A percentile compares a stretch with the other conserved stretches of the same genome.
These are phyloP conservation scores for Cervus canadensis DNA, from an alignment of 2,113 vertebrate genomes.

Conservation along the genomic window DNA sequence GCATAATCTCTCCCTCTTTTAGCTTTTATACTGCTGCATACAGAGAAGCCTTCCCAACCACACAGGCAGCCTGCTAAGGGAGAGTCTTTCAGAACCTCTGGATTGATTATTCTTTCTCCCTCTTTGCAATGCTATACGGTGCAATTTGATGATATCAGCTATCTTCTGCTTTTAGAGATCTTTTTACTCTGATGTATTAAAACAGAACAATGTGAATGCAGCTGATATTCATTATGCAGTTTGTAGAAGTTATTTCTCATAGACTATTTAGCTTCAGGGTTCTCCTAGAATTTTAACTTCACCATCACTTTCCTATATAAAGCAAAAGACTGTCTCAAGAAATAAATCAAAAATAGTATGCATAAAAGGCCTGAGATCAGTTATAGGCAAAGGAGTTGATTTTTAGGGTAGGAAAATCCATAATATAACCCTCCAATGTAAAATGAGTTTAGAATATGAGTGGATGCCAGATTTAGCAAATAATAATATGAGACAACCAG, in stretches of 20 bases:
- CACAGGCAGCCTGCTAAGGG: neutral
- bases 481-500: neutral
- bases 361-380: slow-evolving; percentile 18
- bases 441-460: neutral
- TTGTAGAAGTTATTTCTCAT: slow-evolving; percentile 58
- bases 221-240: slow-evolving; percentile 51
- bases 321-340: slow-evolving; percentile 50
- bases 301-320: slow-evolving; percentile 32
- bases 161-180: slow-evolving; percentile 70
- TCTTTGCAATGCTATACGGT: slow-evolving; percentile 47
- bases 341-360: slow-evolving; percentile 45
- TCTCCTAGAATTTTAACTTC: slow-evolving; percentile 65
- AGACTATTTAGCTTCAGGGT: slow-evolving; percentile 47
- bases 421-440: neutral
- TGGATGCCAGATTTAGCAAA: neutral
- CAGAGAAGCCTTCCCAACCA: slow-evolving; percentile 43
- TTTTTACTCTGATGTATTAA: slow-evolving; percentile 72
- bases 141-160: slow-evolving; percentile 66
- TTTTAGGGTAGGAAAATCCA: slow-evolving; percentile 35
- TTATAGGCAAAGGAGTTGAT: slow-evolving; percentile 30
- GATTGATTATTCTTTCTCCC: slow-evolving; percentile 61
- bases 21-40: slow-evolving; percentile 64
- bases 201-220: slow-evolving; percentile 63
- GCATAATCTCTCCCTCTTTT: slow-evolving; percentile 58
- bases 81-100: slow-evolving; percentile 65